A percentile compares a stretch with the other conserved stretches of the same genome.
Evolutionary conservation across 2,888 invertebrate species (phyloP).

Genomic region (Rhingia rostrata): DNA sequence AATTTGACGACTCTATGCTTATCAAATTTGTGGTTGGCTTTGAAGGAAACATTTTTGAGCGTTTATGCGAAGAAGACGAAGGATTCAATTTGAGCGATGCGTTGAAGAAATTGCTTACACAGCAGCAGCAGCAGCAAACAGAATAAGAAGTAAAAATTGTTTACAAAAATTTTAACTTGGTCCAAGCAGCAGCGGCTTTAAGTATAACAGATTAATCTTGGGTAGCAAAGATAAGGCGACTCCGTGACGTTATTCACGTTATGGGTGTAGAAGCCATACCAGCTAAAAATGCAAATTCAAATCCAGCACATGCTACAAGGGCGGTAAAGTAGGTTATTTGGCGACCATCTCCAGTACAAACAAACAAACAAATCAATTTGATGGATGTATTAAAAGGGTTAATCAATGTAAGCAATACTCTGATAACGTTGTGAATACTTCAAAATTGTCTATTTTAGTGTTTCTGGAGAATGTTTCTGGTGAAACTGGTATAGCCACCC

Average conservation of each 20-base stretch:
- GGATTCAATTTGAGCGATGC: too few relatives aligned
- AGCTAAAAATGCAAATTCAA: slow-evolving; percentile 48
- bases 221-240: too few relatives aligned
- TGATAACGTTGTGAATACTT: slow-evolving; percentile 3
- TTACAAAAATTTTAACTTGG: too few relatives aligned
- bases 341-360: background rate
- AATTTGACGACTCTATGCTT: slow-evolving; percentile 9
- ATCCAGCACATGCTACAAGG: slow-evolving; percentile 22
- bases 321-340: slow-evolving; percentile 16
- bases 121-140: too few relatives aligned
- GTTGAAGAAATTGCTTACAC: too few relatives aligned
- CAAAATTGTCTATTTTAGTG: slow-evolving; percentile 32
- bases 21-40: background rate
- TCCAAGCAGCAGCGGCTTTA: too few relatives aligned
- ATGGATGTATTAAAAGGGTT: slow-evolving; percentile 1
- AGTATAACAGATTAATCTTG: too few relatives aligned
- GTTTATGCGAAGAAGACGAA: background rate
- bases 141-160: too few relatives aligned
- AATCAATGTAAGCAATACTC: background rate
- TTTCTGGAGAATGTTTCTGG: slow-evolving; percentile 14
- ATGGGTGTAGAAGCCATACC: slow-evolving; percentile 43
- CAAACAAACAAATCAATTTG: slow-evolving; percentile 16
- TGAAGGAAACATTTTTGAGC: background rate
- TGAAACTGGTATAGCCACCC: background rate
- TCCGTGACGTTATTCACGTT: slow-evolving; percentile 4